These are phyloP conservation scores for Planococcus citri DNA, from an alignment of 1,140 invertebrate species.

Conservation along the genomic window DNA sequence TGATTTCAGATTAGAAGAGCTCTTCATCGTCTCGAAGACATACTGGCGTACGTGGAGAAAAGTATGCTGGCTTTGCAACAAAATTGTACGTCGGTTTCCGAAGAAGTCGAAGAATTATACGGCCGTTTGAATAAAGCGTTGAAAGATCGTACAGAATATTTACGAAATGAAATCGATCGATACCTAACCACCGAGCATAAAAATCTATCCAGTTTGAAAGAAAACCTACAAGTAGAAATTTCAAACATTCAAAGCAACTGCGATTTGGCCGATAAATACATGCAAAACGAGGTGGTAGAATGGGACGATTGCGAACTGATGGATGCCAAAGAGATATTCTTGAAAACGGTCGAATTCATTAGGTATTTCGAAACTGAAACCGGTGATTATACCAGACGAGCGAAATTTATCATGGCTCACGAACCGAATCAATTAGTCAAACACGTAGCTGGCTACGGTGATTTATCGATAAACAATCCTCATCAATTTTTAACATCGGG, in stretches of 20 bases:
- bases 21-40: constrained; percentile 72
- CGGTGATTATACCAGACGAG: constrained; percentile 69
- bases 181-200: constrained; percentile 71
- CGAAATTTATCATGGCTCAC: constrained; percentile 71
- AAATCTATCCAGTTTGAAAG: constrained; percentile 72
- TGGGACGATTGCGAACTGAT: constrained; percentile 82
- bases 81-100: constrained; percentile 71
- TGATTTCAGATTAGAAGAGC: constrained; percentile 54
- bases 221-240: constrained; percentile 84
- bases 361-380: constrained; percentile 86
- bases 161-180: constrained; percentile 77
- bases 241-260: constrained; percentile 88
- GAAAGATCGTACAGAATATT: constrained; percentile 77
- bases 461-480: constrained; percentile 61
- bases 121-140: constrained; percentile 76
- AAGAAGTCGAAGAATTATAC: constrained; percentile 86
- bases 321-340: constrained; percentile 86
- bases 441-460: constrained; percentile 66
- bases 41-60: constrained; percentile 66
- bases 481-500: constrained; percentile 32
- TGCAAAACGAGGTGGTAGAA: constrained; percentile 63
- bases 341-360: constrained; percentile 86
- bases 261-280: constrained; percentile 88
- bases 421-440: constrained; percentile 79
- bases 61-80: constrained; percentile 69